Base-by-base conservation (phyloP, 2,113 vertebrate genomes). In the Pseudolaguvia tuberculata region DNA sequence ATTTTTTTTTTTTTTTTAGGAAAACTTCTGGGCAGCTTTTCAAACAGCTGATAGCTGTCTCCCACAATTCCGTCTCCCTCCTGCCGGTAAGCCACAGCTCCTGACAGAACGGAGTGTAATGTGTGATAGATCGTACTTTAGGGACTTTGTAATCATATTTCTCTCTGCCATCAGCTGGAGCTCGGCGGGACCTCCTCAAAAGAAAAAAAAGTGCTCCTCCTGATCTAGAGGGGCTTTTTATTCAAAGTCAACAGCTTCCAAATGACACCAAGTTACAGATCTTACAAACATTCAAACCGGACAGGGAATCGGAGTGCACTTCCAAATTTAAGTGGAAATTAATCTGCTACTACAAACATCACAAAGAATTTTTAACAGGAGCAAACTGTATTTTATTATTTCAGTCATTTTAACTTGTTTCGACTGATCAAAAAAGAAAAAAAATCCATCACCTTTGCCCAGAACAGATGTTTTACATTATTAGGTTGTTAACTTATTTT, bases 81-180 rank as follows among this genome's bases (percentile, higher is more conserved):
- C 87, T 77, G 87, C 87, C 80, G 86, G 84, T 83, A 84, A 85
- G 88, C 87, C 87, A 88, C 87, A 86, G 86, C 87, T 89, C 86
- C 88, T 91, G 91, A 91, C 89, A 91, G 89, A 85, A 85, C 84
- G 81, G 88, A 92, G 85, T 88, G 89, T 90, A 91, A 91, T 91
- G 90, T 90, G 90, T 91, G 91, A 92, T 90, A 90, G 90, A 91
- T 92, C 86, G 87, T 88, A 89, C 91, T 89, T 90, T 86, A 84
- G 90, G 91, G 89, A 91, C 86, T 83, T 87, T 83, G 88, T 91
- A 92, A 91, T 92, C 89, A 90, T 89, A 91, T 92, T 90, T 88
- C 87, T 86, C 85, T 73, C 57, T 88, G 89, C 87, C 88, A 89
- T 91, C 89, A 90, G 88, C 88, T 88, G 87, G 86, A 75, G 83